Evolutionary conservation across 2,113 vertebrate species (phyloP), one percentile per base, ranked within the genome.

Genomic region (Furnarius figulus): DNA sequence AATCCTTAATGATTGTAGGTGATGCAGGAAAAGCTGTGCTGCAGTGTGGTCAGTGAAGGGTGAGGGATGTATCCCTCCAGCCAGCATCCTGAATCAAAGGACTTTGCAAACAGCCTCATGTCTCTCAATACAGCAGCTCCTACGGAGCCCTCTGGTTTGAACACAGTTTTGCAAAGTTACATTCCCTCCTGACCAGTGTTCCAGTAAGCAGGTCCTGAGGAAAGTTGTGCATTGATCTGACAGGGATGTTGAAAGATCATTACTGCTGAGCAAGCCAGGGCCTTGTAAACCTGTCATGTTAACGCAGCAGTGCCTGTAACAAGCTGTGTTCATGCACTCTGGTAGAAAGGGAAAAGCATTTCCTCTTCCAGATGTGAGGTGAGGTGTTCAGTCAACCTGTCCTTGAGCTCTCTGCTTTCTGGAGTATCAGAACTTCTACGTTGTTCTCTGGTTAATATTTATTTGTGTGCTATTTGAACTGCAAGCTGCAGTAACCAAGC

Each of bases 181-280:
- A 0, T 59, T 89, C 66, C 61, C 62, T 84, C 40, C 56, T 67
- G 82, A 59, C 47, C 73, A 40, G 35, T n/a, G 61, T 78, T 95
- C 30, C 77, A 81, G 80, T 71, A 59, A 67, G 55, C 7, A 5
- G 75, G 80, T 90, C 91, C 87, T 16, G 39, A 84, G 83, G 93
- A 89, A 82, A 79, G 88, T 27, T 55, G 5, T 47, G 71, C 88
- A 49, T 83, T 72, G 85, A 83, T 91, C 85, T 95, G 87, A 91
- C 83, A 94, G 85, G 44, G 56, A 58, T 5, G 14, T 44, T 88
- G 95, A 71, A 80, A 88, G 88, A 88, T 93, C 90, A 77, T 91
- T 92, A 92, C 72, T 93, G 84, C 95, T 75, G 70, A 93, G 86
- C 91, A 95, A 93, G 86, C 44, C 49, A 25, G 44, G 79, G 52